Evolutionary conservation across 2,888 invertebrate species (phyloP), one percentile per base, ranked within the genome.

Genomic region (Graphium colonna): DNA sequence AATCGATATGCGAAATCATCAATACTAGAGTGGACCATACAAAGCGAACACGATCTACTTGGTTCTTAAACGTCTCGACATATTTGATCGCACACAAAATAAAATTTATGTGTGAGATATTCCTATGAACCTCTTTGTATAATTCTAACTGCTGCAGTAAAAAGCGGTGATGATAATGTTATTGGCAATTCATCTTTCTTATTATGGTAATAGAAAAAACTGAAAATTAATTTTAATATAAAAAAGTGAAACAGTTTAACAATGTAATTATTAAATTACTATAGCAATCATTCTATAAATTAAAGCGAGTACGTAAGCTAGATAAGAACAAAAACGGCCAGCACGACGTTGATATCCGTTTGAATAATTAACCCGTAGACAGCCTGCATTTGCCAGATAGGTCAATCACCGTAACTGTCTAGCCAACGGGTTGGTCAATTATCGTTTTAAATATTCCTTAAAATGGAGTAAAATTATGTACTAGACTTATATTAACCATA

Each of bases 331-430:
- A 45, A 31, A 13, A 13, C 7, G 10, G 31, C 18, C 17, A 12
- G 36, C 16, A 45, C 51, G 31, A 44, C 10, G 41, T 15, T 21
- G 33, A 52, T 41, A 36, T 36, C 36, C 18, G 41, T 21, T 47
- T 47, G 41, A 52, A 52, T 42, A 47, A 52, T 47, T 47, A 42
- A 52, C 9, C 16, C 18, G 40, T 10, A 12, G 31, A 45, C 9
- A 47, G 33, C 46, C 9, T 46, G 33, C 41, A 52, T 46, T 36
- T n/a, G 21, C 16, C 10, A 36, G 47, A 52, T 42, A 52, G 41
- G 41, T 47, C 52, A 47, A 52, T 52, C 42, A 47, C 36, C 21
- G 46, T 46, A 40, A 52, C 18, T 33, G 42, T 42, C 41, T 52
- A 47, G 38, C 16, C 13, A 31, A 36, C 18, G 5, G 43, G 38